phyloP scores from a whole-genome alignment of 2,888 invertebrate genomes.

The Apodemia hepburni region DNA sequence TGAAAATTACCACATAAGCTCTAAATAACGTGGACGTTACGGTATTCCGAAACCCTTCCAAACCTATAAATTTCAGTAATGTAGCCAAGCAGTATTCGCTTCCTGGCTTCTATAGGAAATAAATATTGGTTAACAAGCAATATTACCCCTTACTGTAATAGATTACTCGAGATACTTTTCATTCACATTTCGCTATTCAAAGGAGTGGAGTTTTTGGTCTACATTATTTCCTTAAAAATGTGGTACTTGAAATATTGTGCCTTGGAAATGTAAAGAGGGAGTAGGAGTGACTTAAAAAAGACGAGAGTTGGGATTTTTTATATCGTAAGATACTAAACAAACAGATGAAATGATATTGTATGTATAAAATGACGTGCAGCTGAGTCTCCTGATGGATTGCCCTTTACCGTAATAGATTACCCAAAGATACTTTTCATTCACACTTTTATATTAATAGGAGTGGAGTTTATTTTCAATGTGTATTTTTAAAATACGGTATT shows the following conservation, averaged over 20 bases:
- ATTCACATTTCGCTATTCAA: background rate
- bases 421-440: no score
- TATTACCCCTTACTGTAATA: constrained; percentile 1
- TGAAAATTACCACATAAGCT: background rate
- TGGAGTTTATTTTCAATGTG: no score
- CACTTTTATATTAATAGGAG: no score
- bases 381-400: no score
- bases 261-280: background rate
- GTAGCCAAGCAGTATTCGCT: background rate
- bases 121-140: constrained; percentile 8
- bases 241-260: background rate
- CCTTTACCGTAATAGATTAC: no score
- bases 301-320: no score
- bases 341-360: no score
- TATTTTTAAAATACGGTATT: no score
- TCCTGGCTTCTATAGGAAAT: background rate
- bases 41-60: background rate
- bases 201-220: background rate
- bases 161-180: background rate
- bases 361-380: no score
- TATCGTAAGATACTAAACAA: no score
- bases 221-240: background rate
- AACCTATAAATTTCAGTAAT: constrained; percentile 4
- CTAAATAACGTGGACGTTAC: background rate
- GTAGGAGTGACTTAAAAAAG: no score